A percentile compares a stretch with the other conserved stretches of the same genome.
Conservation (phyloP, 2,888 invertebrate species). For the Fragum whitleyi region DNA sequence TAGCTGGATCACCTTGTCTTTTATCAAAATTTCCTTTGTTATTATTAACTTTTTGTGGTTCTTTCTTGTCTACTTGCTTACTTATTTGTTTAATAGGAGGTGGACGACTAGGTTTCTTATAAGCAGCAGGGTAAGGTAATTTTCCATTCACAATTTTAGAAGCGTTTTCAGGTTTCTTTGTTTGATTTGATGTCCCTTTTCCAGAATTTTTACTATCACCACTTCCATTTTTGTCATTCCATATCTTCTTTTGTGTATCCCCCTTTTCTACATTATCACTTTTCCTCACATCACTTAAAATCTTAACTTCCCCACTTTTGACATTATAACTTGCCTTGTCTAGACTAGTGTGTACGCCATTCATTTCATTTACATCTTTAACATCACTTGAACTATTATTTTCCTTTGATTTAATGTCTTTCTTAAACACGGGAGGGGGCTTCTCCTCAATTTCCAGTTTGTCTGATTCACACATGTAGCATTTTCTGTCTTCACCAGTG, state of each 20-base stretch:
- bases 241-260: background rate
- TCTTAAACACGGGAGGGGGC: slow-evolving; percentile 39
- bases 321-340: slow-evolving; percentile 18
- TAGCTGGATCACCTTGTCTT: background rate
- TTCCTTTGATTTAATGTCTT: background rate
- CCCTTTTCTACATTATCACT: background rate
- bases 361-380: slow-evolving; percentile 5
- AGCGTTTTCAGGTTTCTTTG: background rate
- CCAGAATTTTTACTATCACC: background rate
- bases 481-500: slow-evolving; percentile 89
- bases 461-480: slow-evolving; percentile 92
- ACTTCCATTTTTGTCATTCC: background rate
- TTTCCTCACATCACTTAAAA: background rate
- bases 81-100: background rate
- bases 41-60: background rate
- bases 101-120: slow-evolving; percentile 8
- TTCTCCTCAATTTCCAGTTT: slow-evolving; percentile 20
- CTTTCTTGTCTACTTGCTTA: slow-evolving; percentile 1
- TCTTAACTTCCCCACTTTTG: slow-evolving; percentile 14
- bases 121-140: background rate
- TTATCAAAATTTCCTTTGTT: background rate
- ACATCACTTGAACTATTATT: background rate
- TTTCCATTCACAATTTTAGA: background rate
- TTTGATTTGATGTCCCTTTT: background rate
- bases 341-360: slow-evolving; percentile 12